Evolutionary conservation across 2,888 invertebrate genomes (phyloP).

Genomic region (Eupithecia tripunctaria): DNA sequence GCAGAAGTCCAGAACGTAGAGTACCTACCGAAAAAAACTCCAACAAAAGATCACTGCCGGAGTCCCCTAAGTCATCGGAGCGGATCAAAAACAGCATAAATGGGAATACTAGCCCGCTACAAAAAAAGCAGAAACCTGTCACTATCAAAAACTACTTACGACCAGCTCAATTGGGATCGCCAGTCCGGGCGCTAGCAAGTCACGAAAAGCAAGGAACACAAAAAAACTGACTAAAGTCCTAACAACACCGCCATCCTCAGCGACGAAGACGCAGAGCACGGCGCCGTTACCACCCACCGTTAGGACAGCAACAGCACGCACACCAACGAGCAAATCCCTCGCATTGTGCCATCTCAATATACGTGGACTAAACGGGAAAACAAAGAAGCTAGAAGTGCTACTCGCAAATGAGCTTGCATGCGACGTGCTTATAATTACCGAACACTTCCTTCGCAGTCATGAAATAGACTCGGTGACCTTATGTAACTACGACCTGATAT

Average conservation of each 20-base stretch:
- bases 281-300: too few relatives aligned
- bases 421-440: not conserved
- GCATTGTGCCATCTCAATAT: not conserved
- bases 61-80: conserved; percentile 9
- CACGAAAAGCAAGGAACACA: too few relatives aligned
- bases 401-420: not conserved
- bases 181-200: too few relatives aligned
- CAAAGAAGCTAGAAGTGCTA: not conserved
- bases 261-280: too few relatives aligned
- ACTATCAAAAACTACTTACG: conserved; percentile 8
- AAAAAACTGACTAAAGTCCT: too few relatives aligned
- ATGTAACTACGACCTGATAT: not conserved
- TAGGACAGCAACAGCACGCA: too few relatives aligned
- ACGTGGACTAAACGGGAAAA: not conserved
- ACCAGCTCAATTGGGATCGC: not conserved
- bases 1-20: not conserved
- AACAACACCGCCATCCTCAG: too few relatives aligned
- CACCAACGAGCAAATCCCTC: not conserved
- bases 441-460: not conserved
- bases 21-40: not conserved
- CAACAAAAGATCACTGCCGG: conserved; percentile 1
- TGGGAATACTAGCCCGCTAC: not conserved
- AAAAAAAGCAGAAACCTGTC: conserved; percentile 5
- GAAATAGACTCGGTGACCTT: not conserved
- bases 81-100: not conserved